Conservation (phyloP, 1,140 invertebrate genomes). For the Lycorma delicatula region DNA sequence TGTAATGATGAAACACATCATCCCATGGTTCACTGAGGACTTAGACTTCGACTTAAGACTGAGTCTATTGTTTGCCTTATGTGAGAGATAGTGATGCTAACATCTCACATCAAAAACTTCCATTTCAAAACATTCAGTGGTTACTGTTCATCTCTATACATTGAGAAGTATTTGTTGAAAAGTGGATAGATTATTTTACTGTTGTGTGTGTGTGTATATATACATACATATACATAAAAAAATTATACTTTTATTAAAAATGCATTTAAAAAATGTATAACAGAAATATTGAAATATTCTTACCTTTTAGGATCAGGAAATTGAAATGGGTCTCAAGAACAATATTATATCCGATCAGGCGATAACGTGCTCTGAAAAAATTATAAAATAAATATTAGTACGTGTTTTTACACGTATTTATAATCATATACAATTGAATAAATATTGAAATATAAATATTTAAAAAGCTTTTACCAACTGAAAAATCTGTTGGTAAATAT, state of each 20-base stretch:
- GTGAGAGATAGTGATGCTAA: too few relatives aligned
- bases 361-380: conserved; percentile 8
- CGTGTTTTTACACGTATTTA: too few relatives aligned
- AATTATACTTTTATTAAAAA: neutral
- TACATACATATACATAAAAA: neutral
- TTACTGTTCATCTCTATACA: neutral
- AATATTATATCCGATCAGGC: neutral
- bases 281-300: neutral
- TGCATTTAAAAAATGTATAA: neutral
- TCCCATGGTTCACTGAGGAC: too few relatives aligned
- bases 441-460: too few relatives aligned
- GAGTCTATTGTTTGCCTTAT: too few relatives aligned
- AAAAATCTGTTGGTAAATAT: too few relatives aligned
- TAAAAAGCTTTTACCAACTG: too few relatives aligned
- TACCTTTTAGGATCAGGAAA: conserved; percentile 4
- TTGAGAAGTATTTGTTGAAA: neutral
- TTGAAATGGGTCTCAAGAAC: conserved; percentile 2
- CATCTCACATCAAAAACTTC: too few relatives aligned
- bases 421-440: too few relatives aligned
- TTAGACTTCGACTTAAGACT: too few relatives aligned
- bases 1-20: too few relatives aligned
- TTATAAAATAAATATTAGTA: neutral
- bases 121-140: neutral
- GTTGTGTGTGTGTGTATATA: neutral
- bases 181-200: neutral